Percentiles rank a stretch among this genome's conserved stretches.
These are phyloP conservation scores for Fissipunctia ypsillon DNA, from an alignment of 2,888 invertebrate species.

Conservation along the genomic window DNA sequence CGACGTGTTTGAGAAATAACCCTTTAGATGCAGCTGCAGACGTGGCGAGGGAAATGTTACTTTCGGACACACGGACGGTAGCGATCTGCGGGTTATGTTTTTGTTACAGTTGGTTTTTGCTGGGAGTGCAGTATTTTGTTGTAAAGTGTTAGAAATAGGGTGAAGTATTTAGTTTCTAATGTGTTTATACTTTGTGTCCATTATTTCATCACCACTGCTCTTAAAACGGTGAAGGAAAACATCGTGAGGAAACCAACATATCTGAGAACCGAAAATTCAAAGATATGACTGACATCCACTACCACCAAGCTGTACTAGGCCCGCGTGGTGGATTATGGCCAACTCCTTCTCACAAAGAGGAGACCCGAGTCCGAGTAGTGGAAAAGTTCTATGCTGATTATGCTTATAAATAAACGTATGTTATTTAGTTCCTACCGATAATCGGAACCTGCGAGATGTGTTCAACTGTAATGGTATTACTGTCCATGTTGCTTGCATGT, in stretches of 20 bases:
- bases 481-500: no score
- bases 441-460: no score
- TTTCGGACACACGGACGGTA: conserved; percentile 65
- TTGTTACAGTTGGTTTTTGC: conserved; percentile 7
- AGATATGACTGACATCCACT: background rate
- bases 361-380: no score
- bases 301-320: background rate
- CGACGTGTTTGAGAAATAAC: conserved; percentile 85
- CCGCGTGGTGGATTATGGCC: no score
- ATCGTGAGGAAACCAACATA: background rate
- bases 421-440: no score
- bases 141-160: background rate
- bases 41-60: conserved; percentile 73
- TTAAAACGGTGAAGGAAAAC: background rate
- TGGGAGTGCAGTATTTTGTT: background rate
- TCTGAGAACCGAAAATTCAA: background rate
- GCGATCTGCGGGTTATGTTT: conserved; percentile 20
- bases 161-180: background rate
- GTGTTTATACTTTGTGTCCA: background rate
- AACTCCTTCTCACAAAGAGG: no score
- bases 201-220: background rate
- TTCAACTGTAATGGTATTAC: no score
- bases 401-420: no score
- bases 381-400: no score
- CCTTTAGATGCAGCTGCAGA: conserved; percentile 82